Evolutionary conservation across 2,113 vertebrate species (phyloP), one percentile per base, ranked within the genome.

Genomic region (Hucho hucho): DNA sequence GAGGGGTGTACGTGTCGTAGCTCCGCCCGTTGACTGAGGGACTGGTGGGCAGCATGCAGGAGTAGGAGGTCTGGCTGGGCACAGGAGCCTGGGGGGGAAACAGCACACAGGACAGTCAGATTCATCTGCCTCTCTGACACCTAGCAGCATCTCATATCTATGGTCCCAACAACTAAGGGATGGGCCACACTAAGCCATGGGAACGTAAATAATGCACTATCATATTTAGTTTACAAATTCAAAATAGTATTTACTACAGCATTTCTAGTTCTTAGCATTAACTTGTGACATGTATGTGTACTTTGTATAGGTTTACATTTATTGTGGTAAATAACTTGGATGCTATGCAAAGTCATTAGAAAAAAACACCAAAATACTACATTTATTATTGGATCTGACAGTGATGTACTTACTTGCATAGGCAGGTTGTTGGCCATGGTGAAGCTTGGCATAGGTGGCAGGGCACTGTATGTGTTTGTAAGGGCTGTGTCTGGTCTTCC

Each of bases 361-460:
- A 24, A 69, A 22, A 22, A 22, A 25, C 37, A 11, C 9, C 37
- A 12, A 14, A 18, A 69, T 46, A n/a, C n/a, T 43, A 20, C n/a
- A 7, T n/a, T 69, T 22, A 18, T 25, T 16, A n/a, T 22, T 11
- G 4, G 22, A 43, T 43, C 37, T 43, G 43, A 47, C 63, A n/a
- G 61, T n/a, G 37, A 43, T 66, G 78, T 82, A 93, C 97, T 94
- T 92, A 99, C 98, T 95, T 99, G 98, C 95, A 99, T 97, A 93
- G 98, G 96, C 91, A 99, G 94, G 90, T 97, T 98, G 90, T 97
- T 97, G 59, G 95, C 94, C 98, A 99, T 98, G 86, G 96, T 98
- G 91, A 99, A 99, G 89, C 94, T 98, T 84, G 98, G 97, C 96
- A 99, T 98, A 75, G 96, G 93, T 9, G 96, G 96, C 89, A 99